Percentiles rank a stretch among this genome's conserved stretches.
These are phyloP conservation scores for Dorcus parallelipipedus DNA, from an alignment of 2,888 invertebrate genomes.

Conservation along the genomic window DNA sequence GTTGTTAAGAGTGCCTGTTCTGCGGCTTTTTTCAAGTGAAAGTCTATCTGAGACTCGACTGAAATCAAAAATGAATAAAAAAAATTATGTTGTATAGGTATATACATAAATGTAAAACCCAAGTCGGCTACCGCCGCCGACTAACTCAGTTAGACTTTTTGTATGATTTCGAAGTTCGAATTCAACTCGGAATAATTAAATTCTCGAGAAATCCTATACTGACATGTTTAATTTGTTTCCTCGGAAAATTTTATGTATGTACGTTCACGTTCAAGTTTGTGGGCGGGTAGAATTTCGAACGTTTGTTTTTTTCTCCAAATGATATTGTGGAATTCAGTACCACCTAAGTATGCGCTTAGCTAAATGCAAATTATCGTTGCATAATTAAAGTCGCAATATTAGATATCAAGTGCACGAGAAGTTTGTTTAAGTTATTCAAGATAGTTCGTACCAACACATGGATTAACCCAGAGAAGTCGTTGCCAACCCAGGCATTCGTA, in stretches of 20 bases:
- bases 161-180: neutral
- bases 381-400: neutral
- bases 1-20: slow-evolving; percentile 53
- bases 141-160: neutral
- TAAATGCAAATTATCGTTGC: too few species aligned
- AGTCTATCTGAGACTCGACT: slow-evolving; percentile 89
- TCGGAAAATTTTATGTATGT: too few species aligned
- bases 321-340: too few species aligned
- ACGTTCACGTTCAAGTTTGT: too few species aligned
- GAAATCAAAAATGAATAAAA: slow-evolving; percentile 31
- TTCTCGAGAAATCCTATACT: neutral
- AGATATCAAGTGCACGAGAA: neutral
- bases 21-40: slow-evolving; percentile 62
- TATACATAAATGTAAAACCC: neutral
- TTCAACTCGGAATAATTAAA: neutral
- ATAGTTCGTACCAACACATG: slow-evolving; percentile 78
- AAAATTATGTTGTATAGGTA: neutral
- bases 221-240: neutral
- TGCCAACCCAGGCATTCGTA: slow-evolving; percentile 91
- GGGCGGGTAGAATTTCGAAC: too few species aligned
- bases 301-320: too few species aligned
- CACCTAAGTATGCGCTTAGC: too few species aligned
- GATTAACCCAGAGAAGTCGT: slow-evolving; percentile 84
- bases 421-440: neutral
- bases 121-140: neutral